Evolutionary conservation across 2,113 vertebrate genomes (phyloP).

Genomic region (Istiophorus platypterus): DNA sequence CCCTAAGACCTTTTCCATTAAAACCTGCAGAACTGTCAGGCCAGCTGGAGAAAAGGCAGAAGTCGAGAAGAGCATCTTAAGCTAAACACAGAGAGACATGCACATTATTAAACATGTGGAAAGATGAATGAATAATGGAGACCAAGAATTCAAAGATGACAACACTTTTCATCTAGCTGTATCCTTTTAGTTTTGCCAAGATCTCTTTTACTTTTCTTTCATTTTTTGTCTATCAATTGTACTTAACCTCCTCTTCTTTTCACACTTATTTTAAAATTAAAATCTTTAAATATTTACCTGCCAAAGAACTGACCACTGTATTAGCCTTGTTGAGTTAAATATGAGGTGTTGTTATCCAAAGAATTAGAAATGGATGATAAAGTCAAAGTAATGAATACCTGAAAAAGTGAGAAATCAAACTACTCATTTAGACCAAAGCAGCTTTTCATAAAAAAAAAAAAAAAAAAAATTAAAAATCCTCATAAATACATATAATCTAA

Average conservation of each 20-base stretch:
- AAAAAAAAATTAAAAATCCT: no score
- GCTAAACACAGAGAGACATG: conserved; percentile 52
- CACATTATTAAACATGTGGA: conserved; percentile 53
- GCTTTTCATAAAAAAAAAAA: not conserved
- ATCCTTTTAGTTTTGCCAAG: not conserved
- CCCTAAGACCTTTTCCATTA: conserved; percentile 33
- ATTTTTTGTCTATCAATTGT: not conserved
- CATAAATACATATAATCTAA: not conserved
- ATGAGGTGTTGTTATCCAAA: not conserved
- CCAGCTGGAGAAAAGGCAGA: conserved; percentile 71
- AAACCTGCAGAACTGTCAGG: conserved; percentile 61
- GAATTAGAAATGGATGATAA: not conserved
- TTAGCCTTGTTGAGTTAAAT: not conserved
- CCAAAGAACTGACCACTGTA: not conserved
- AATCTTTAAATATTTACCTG: no score
- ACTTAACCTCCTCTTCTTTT: not conserved
- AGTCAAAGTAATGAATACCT: not conserved
- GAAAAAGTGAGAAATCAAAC: not conserved
- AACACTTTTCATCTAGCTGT: conserved; percentile 34
- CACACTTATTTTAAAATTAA: no score
- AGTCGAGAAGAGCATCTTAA: conserved; percentile 39
- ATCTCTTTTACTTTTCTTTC: not conserved
- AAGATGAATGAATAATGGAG: conserved; percentile 23
- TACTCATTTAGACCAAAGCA: not conserved
- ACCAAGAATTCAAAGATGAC: conserved; percentile 27